Percentiles rank a stretch among this genome's conserved stretches.
These are phyloP conservation scores for Caenorhabditis sp. DNA, from an alignment of 2,888 invertebrate genomes.

Conservation along the genomic window DNA sequence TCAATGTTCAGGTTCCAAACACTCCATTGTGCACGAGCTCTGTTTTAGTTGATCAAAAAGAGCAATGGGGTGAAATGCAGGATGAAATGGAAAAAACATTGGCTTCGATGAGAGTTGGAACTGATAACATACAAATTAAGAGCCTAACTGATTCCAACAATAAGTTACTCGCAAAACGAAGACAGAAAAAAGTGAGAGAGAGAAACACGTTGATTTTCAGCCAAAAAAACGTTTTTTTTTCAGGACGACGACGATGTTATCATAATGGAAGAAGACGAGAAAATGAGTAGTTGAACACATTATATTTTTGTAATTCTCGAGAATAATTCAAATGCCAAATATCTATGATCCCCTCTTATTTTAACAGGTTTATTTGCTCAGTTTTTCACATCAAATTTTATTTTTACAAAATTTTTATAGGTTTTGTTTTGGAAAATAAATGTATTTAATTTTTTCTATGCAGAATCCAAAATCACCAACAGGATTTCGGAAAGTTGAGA, in stretches of 20 bases:
- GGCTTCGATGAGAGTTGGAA: constrained; percentile 97
- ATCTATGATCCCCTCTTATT: no score
- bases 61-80: constrained; percentile 95
- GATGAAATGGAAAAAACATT: constrained; percentile 98
- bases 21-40: constrained; percentile 91
- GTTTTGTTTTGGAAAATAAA: no score
- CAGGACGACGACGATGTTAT: constrained; percentile 26
- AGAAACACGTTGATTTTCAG: background rate
- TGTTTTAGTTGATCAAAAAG: constrained; percentile 87
- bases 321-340: no score
- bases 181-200: constrained; percentile 16
- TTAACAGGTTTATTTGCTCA: no score
- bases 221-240: constrained; percentile 5
- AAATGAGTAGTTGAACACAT: constrained; percentile 4
- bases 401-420: no score
- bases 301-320: no score
- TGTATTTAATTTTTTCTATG: no score
- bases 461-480: no score
- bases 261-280: constrained; percentile 29
- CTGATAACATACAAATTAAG: constrained; percentile 91
- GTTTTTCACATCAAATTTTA: no score
- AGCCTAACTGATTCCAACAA: constrained; percentile 91
- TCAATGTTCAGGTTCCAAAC: constrained; percentile 15
- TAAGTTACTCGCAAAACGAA: constrained; percentile 77
- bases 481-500: no score